Evolutionary conservation across 2,113 vertebrate genomes (phyloP).

Genomic region (Halichoeres trimaculatus): DNA sequence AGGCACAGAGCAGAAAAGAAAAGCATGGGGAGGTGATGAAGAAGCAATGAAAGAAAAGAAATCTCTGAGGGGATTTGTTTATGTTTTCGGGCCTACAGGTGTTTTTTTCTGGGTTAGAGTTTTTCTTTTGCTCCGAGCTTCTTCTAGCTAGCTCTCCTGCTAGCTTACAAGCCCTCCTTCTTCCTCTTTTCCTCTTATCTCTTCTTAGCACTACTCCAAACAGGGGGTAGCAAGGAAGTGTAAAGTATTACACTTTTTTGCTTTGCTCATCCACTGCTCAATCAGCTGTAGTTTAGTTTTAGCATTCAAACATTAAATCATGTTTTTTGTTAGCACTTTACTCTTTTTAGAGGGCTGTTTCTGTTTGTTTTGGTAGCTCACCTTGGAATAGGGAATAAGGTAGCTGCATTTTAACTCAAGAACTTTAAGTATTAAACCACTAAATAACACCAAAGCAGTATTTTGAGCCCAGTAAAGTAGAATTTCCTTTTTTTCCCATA

Average conservation of each 20-base stretch:
- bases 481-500: conserved; percentile 27
- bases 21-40: neutral
- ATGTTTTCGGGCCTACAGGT: too few species aligned
- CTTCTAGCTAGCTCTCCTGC: conserved; percentile 3
- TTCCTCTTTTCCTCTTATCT: conserved; percentile 6
- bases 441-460: conserved; percentile 54
- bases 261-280: conserved; percentile 14
- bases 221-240: conserved; percentile 2
- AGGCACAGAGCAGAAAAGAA: neutral
- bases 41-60: conserved; percentile 34
- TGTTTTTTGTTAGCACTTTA: conserved; percentile 66
- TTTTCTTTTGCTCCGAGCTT: conserved; percentile 12
- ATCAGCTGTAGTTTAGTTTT: conserved; percentile 17
- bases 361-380: conserved; percentile 13
- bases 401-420: conserved; percentile 41
- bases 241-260: conserved; percentile 5
- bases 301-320: neutral
- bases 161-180: neutral
- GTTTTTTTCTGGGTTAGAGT: neutral
- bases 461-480: conserved; percentile 15
- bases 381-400: neutral
- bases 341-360: conserved; percentile 36
- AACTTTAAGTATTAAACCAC: conserved; percentile 27
- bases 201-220: neutral
- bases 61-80: neutral